Evolutionary conservation across 2,888 invertebrate genomes (phyloP).

Genomic region (Limnephilus lunatus): DNA sequence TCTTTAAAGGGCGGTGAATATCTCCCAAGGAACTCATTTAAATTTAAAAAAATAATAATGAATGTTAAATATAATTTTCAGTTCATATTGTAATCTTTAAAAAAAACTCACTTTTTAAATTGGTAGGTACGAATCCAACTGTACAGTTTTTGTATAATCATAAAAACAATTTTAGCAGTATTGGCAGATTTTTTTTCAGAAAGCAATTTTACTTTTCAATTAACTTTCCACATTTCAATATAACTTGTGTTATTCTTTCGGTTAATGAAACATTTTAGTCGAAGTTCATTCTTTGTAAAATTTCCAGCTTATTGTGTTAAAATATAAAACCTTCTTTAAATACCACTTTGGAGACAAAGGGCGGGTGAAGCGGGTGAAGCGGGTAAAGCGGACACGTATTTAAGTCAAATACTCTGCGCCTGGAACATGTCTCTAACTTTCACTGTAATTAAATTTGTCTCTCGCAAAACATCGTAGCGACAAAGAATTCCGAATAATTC

Average conservation of each 20-base stretch:
- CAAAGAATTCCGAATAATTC: conserved; percentile 34
- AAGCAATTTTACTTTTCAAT: neutral
- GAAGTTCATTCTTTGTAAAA: neutral
- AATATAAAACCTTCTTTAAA: neutral
- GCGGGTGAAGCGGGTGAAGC: neutral
- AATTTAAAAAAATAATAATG: no score
- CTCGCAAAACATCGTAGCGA: conserved; percentile 29
- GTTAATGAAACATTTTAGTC: neutral
- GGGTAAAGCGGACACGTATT: neutral
- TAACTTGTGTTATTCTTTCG: neutral
- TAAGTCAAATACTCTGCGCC: conserved; percentile 13
- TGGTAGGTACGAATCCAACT: neutral
- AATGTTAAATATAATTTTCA: no score
- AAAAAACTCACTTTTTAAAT: no score
- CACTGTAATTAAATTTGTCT: conserved; percentile 36
- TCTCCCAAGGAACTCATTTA: no score
- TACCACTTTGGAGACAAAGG: conserved; percentile 9
- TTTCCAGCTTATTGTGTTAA: neutral
- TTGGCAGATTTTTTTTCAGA: neutral
- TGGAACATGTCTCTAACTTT: conserved; percentile 32
- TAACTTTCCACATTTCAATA: neutral
- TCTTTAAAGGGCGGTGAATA: no score
- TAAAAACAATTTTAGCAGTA: neutral
- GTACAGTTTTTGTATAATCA: neutral
- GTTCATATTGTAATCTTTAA: no score